phyloP scores from a whole-genome alignment of 1,140 invertebrate genomes.

The Papilio machaon region DNA sequence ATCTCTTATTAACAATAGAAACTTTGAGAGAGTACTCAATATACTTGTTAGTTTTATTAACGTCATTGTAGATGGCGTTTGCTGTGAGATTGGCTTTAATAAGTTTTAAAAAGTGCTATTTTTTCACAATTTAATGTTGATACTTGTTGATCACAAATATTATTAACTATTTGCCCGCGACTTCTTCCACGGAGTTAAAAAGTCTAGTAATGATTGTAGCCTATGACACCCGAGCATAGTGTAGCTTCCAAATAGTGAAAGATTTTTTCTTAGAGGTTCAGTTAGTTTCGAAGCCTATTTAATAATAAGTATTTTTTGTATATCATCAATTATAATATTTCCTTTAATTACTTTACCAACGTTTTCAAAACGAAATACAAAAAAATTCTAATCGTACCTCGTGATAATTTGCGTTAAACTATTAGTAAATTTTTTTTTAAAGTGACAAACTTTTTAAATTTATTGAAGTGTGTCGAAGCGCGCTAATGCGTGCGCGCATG shows the following conservation, averaged over 20 bases:
- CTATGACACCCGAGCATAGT: no score
- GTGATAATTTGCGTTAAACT: not conserved
- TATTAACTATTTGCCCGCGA: no score
- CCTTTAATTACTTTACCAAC: no score
- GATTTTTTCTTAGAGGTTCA: no score
- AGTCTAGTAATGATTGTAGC: no score
- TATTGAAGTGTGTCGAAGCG: constrained; percentile 68
- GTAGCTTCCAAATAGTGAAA: no score
- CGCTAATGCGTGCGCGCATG: constrained; percentile 62
- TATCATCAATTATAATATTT: no score
- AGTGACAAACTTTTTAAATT: constrained; percentile 77
- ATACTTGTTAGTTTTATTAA: not conserved
- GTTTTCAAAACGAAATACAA: not conserved
- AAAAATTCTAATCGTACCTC: not conserved
- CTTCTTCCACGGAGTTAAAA: no score
- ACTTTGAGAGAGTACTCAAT: constrained; percentile 4
- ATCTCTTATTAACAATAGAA: constrained; percentile 39
- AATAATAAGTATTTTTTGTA: no score
- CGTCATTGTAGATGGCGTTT: constrained; percentile 23
- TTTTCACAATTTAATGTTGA: not conserved
- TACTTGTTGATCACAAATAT: no score
- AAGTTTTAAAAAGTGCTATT: not conserved
- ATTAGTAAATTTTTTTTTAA: constrained; percentile 7
- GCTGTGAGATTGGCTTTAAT: not conserved
- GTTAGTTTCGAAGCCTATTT: no score